Conservation (phyloP, 2,797 vertebrate species). For the Vultur gryphus region DNA sequence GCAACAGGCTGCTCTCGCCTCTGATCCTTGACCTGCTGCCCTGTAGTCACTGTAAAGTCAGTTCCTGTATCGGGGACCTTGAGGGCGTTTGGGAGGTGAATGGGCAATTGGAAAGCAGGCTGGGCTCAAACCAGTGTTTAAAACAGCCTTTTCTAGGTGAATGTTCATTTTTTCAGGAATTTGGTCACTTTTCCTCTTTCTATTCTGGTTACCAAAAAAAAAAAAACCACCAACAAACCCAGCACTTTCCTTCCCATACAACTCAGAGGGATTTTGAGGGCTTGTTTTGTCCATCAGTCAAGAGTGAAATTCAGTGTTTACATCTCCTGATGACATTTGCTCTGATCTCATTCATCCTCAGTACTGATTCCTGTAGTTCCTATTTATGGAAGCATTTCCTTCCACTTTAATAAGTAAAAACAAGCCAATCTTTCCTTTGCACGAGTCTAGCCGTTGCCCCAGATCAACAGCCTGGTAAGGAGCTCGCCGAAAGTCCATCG, state of each 20-base stretch:
- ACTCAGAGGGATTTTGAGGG: background rate
- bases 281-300: background rate
- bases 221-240: no score
- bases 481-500: rapidly evolving
- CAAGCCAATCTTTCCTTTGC: background rate
- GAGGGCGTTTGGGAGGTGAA: background rate
- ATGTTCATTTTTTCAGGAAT: background rate
- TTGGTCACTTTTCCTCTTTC: background rate
- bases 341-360: no score
- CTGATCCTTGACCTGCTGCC: background rate
- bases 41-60: background rate
- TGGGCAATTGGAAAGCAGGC: background rate
- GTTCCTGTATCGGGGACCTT: background rate
- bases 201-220: background rate
- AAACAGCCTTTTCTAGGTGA: background rate
- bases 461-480: background rate
- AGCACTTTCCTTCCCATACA: background rate
- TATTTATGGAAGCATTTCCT: background rate
- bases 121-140: background rate
- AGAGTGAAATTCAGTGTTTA: background rate
- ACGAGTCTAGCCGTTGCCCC: background rate
- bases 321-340: background rate
- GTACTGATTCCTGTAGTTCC: background rate
- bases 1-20: background rate
- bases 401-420: background rate